Conservation (phyloP, 2,797 vertebrate genomes). For the Squalus acanthias region DNA sequence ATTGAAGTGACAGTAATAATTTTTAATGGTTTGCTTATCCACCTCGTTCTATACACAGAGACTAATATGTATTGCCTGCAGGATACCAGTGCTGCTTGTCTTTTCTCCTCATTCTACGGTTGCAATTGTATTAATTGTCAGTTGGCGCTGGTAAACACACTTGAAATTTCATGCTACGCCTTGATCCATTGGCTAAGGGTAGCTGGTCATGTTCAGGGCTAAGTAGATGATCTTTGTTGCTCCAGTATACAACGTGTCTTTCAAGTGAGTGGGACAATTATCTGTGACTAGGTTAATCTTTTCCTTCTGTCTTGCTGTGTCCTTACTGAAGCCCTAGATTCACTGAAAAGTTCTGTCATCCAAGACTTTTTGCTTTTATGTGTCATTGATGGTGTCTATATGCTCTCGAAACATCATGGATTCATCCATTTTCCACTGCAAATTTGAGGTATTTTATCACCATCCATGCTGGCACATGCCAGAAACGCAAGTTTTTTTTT, state of each 20-base stretch:
- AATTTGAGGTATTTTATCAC: background rate
- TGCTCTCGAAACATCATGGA: background rate
- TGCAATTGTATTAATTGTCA: background rate
- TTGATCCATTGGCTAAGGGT: background rate
- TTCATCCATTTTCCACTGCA: background rate
- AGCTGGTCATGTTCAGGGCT: background rate
- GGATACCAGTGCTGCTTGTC: background rate
- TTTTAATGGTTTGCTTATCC: background rate
- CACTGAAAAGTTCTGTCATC: background rate
- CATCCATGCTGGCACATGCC: background rate
- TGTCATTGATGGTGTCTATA: background rate
- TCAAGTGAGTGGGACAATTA: background rate
- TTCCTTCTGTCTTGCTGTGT: too few species aligned
- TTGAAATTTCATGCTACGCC: background rate
- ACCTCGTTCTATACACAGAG: background rate
- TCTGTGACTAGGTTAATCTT: background rate
- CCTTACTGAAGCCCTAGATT: background rate
- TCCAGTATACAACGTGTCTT: background rate
- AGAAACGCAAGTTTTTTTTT: background rate
- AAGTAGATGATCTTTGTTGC: background rate
- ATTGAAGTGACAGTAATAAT: background rate
- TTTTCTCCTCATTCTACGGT: background rate
- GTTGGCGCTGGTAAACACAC: background rate
- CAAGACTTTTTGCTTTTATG: background rate
- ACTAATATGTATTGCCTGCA: background rate